Evolutionary conservation across 23 tunicate species (phyloP).

Genomic region (Ciona savignyi): DNA sequence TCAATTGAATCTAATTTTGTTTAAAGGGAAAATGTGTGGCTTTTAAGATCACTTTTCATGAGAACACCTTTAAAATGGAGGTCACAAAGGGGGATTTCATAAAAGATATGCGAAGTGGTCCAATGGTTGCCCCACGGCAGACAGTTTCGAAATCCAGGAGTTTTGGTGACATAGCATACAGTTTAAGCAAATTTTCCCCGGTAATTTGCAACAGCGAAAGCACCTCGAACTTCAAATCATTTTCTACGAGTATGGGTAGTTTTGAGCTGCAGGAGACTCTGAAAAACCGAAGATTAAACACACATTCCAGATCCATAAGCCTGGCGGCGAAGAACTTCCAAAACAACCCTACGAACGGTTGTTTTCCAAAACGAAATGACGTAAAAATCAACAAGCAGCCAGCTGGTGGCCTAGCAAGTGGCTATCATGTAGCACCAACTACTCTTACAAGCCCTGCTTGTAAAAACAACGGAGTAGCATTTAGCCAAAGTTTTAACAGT

Average conservation of each 20-base stretch:
- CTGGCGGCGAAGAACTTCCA: not conserved
- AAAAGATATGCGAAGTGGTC: too few relatives aligned
- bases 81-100: too few relatives aligned
- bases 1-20: too few relatives aligned
- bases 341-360: not conserved
- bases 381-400: not conserved
- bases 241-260: not conserved
- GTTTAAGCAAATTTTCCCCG: not conserved
- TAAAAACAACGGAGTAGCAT: not conserved
- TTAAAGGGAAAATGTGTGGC: too few relatives aligned
- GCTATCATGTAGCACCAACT: not conserved
- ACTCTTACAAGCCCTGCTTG: not conserved
- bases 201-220: not conserved
- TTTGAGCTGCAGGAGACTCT: not conserved
- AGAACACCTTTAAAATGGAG: too few relatives aligned
- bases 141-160: not conserved
- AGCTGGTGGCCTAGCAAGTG: not conserved
- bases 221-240: not conserved
- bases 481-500: slow-evolving; percentile 15
- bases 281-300: not conserved
- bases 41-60: too few relatives aligned
- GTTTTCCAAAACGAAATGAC: not conserved
- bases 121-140: too few relatives aligned
- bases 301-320: not conserved
- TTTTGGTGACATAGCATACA: not conserved